phyloP scores from a whole-genome alignment of 2,888 invertebrate genomes.

The Melitaea athalia region DNA sequence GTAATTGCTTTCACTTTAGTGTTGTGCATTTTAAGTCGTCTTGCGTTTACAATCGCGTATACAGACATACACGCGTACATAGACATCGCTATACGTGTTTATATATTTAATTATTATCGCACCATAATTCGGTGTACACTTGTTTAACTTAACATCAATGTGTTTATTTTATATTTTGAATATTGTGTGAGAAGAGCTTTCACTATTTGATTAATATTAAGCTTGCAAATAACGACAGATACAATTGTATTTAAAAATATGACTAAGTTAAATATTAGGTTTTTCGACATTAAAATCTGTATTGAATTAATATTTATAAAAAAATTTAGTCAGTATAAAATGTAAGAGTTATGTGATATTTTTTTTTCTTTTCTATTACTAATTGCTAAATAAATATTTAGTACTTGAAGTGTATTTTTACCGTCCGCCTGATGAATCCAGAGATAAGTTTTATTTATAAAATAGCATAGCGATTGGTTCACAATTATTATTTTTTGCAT shows the following conservation, averaged over 20 bases:
- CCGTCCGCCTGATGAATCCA: constrained; percentile 15
- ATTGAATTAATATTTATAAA: constrained; percentile 41
- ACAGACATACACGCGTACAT: no score
- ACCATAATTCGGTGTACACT: neutral
- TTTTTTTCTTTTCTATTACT: constrained; percentile 56
- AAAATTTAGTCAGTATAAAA: constrained; percentile 59
- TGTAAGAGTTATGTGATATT: constrained; percentile 75
- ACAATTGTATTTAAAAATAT: constrained; percentile 42
- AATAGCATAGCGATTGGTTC: constrained; percentile 12
- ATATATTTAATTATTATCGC: constrained; percentile 18
- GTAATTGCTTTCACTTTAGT: constrained; percentile 13
- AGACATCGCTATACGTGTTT: constrained; percentile 10
- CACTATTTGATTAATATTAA: neutral
- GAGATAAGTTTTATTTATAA: constrained; percentile 13
- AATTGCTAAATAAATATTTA: constrained; percentile 62
- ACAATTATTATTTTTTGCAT: constrained; percentile 4
- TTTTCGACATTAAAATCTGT: constrained; percentile 25
- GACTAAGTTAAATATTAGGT: constrained; percentile 28
- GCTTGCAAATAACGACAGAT: constrained; percentile 9
- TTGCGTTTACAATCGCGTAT: constrained; percentile 15
- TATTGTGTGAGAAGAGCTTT: neutral
- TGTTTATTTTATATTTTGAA: constrained; percentile 14
- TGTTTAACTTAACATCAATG: constrained; percentile 9
- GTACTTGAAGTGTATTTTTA: constrained; percentile 38
- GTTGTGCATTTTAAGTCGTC: constrained; percentile 1